Evolutionary conservation across 2,797 vertebrate genomes (phyloP).

Genomic region (Spondyliosoma cantharus): DNA sequence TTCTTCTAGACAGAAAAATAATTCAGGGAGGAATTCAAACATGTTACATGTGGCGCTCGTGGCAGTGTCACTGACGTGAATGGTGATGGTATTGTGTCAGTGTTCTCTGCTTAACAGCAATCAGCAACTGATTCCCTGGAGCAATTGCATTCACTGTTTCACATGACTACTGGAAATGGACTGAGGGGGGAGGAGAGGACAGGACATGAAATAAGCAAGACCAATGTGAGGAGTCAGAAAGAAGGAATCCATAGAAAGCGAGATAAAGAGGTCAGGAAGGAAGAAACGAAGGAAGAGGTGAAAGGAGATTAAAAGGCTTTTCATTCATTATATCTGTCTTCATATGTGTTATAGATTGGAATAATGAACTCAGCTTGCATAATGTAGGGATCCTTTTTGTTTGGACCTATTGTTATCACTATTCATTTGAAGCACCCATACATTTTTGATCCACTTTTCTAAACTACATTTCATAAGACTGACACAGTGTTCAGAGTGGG

Average conservation of each 20-base stretch:
- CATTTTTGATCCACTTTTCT: not conserved
- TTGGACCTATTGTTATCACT: not conserved
- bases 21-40: conserved; percentile 22
- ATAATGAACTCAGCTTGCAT: not conserved
- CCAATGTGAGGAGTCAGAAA: conserved; percentile 24
- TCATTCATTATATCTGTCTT: not conserved
- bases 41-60: conserved; percentile 14
- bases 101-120: conserved; percentile 23
- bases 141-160: conserved; percentile 59
- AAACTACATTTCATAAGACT: not conserved
- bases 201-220: conserved; percentile 36
- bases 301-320: not conserved
- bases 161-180: conserved; percentile 59
- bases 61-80: conserved; percentile 1
- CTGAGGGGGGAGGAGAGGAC: conserved; percentile 25
- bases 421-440: not conserved
- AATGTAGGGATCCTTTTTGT: not conserved
- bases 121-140: conserved; percentile 28
- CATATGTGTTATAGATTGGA: not conserved
- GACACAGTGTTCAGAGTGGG: not conserved
- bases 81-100: conserved; percentile 16
- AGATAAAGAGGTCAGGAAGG: not conserved
- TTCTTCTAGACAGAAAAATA: conserved; percentile 35
- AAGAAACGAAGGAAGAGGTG: not conserved
- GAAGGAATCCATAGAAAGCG: conserved; percentile 12